Conservation (phyloP, 2,113 vertebrate species). For the Syrmaticus mikado region DNA sequence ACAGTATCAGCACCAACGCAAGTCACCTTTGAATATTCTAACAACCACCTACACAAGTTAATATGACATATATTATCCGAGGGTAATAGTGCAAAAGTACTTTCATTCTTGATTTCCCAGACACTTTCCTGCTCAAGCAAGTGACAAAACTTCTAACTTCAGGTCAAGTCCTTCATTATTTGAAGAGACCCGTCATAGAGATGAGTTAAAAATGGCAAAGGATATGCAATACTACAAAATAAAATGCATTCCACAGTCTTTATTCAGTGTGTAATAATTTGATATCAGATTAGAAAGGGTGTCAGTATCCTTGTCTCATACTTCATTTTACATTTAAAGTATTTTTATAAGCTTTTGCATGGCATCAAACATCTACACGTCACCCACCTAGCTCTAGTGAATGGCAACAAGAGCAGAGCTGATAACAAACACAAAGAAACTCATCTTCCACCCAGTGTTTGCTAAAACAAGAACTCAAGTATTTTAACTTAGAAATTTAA, state of each 20-base stretch:
- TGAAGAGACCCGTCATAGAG: not conserved
- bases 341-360: not conserved
- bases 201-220: not conserved
- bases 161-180: not conserved
- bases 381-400: not conserved
- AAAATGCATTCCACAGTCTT: not conserved
- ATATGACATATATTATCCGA: not conserved
- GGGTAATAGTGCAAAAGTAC: not conserved
- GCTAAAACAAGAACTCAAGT: not conserved
- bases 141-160: not conserved
- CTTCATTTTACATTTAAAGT: not conserved
- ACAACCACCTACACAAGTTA: not conserved
- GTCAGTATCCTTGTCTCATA: not conserved
- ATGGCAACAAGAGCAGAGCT: not conserved
- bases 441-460: not conserved
- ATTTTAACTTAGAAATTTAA: conserved; percentile 28
- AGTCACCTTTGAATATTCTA: not conserved
- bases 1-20: not conserved
- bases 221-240: not conserved
- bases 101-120: not conserved
- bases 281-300: not conserved
- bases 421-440: not conserved
- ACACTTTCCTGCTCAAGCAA: not conserved
- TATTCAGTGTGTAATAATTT: not conserved
- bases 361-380: not conserved